These are phyloP conservation scores for Daubentonia madagascariensis DNA, from an alignment of 2,113 vertebrate species.

Conservation along the genomic window DNA sequence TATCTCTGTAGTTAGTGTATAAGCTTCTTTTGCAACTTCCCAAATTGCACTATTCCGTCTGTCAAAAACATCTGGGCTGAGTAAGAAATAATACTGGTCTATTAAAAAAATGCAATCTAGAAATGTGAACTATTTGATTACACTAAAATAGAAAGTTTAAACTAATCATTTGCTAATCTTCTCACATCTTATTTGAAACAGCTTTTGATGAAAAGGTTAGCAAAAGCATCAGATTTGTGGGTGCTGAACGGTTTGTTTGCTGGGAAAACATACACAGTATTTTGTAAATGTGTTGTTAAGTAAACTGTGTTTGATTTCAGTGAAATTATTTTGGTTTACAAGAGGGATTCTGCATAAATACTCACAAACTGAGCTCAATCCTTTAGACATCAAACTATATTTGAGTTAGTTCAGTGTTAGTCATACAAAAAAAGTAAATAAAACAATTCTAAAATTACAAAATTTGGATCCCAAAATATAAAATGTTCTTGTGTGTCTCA, in stretches of 20 bases:
- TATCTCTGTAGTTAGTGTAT: conserved; percentile 52
- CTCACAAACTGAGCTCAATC: conserved; percentile 10
- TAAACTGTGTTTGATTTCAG: conserved; percentile 66
- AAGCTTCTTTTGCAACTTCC: conserved; percentile 60
- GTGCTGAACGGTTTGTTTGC: conserved; percentile 63
- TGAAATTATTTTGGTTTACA: conserved; percentile 71
- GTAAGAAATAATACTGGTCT: conserved; percentile 67
- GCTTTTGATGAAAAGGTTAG: conserved; percentile 77
- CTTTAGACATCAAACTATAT: conserved; percentile 43
- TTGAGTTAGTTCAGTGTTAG: conserved; percentile 51
- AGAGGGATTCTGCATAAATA: conserved; percentile 52
- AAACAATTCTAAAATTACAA: conserved; percentile 64
- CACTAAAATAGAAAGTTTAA: conserved; percentile 72
- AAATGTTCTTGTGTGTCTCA: conserved; percentile 56
- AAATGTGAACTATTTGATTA: conserved; percentile 78
- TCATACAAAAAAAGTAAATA: conserved; percentile 56
- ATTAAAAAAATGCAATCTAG: conserved; percentile 70
- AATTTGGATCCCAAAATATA: conserved; percentile 53
- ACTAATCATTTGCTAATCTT: conserved; percentile 75
- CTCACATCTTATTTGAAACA: conserved; percentile 60
- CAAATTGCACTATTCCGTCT: conserved; percentile 58
- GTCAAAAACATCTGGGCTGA: conserved; percentile 77
- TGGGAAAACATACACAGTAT: conserved; percentile 61
- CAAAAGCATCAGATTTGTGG: conserved; percentile 72
- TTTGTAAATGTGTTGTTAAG: conserved; percentile 73